Evolutionary conservation across 2,888 invertebrate species (phyloP), one percentile per base, ranked within the genome.

Genomic region (Pocota personata): DNA sequence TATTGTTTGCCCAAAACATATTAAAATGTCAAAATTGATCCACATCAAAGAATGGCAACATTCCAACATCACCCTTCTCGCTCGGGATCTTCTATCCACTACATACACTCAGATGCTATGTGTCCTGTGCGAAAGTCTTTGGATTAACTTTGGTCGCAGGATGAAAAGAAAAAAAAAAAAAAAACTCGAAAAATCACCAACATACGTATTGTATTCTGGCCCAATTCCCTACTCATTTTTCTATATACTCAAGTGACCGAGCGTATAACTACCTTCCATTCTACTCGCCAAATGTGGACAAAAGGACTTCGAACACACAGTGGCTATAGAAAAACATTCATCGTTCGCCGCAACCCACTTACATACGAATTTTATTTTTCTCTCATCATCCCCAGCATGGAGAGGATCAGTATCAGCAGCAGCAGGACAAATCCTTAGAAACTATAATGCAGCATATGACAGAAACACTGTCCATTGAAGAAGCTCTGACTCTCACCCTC

Each of bases 1-100:
- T 46, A 57, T 67, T 86, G 82, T 86, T 82, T 82, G 72, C 72
- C 32, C 37, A 40, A 82, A 82, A 86, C 76, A 82, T 86, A 82
- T 86, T 86, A 86, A 86, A 86, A 86, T 48, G 82, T 86, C 76
- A 82, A 66, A 82, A 52, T 82, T 77, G 86, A 86, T 82, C 76
- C 86, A 76, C 64, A 58, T 86, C 72, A 82, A 82, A n/a, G 52
- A 72, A 72, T 76, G 69, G 66, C 73, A 79, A 32, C 52, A 77
- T 77, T 77, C 77, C 77, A n/a, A n/a, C n/a, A 60, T 83, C 84
- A 50, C 12, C 62, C 27, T 37, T 55, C 14, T 19, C 48, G 24
- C n/a, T 21, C 37, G 27, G 37, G 19, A 16, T 27, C 10, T 14
- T 30, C 27, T 12, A 12, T 6, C 10, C 32, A 57, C 58, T n/a